Conservation (phyloP, 2,113 vertebrate species). For the Psophia crepitans region DNA sequence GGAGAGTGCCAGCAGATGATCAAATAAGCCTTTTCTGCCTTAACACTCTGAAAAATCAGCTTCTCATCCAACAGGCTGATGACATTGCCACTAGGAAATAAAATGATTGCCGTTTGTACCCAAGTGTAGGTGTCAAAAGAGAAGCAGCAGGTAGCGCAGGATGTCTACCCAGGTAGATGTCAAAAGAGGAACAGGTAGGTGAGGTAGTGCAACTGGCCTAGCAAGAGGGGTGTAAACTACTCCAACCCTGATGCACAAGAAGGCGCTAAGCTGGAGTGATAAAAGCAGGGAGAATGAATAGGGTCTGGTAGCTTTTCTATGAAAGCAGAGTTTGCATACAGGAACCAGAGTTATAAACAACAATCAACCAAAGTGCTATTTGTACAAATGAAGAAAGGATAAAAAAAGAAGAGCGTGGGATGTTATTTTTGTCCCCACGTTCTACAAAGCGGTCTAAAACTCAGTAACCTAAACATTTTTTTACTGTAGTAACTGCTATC, state of each 20-base stretch:
- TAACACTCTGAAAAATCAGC: neutral
- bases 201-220: neutral
- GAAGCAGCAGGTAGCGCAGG: neutral
- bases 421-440: neutral
- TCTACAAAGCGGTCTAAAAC: neutral
- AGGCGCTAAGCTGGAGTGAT: neutral
- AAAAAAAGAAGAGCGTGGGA: neutral
- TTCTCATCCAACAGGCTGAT: neutral
- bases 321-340: neutral
- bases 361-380: neutral
- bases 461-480: neutral
- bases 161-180: neutral
- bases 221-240: neutral
- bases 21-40: neutral
- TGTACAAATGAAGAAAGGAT: neutral
- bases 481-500: neutral
- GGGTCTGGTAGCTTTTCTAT: neutral
- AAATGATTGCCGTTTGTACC: neutral
- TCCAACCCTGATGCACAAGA: neutral
- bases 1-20: neutral
- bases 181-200: neutral
- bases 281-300: neutral
- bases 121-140: neutral
- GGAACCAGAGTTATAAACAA: neutral
- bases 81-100: neutral